Conservation (phyloP, 2,888 invertebrate genomes). For the Buathra laborator region DNA sequence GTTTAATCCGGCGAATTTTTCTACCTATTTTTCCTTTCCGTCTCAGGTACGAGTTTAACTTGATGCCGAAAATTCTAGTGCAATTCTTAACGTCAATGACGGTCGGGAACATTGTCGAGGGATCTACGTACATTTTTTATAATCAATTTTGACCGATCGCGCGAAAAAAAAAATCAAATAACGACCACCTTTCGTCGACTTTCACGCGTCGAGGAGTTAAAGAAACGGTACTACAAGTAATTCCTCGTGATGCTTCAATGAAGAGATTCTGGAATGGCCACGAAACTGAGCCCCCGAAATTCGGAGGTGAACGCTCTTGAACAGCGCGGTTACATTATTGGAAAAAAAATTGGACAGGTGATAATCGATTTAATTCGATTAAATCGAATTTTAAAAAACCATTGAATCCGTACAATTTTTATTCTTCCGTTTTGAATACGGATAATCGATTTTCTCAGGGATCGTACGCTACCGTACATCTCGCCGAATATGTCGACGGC, state of each 20-base stretch:
- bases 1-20: background rate
- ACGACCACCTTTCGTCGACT: background rate
- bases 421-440: conserved; percentile 7
- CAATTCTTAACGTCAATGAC: conserved; percentile 73
- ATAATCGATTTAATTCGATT: conserved; percentile 10
- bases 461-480: conserved; percentile 95
- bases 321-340: conserved; percentile 93
- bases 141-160: conserved; percentile 53
- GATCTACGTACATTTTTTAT: conserved; percentile 55
- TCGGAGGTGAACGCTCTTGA: conserved; percentile 95
- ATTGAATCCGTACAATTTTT: background rate
- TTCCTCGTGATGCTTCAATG: conserved; percentile 74
- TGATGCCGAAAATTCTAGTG: conserved; percentile 80
- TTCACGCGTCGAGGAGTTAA: background rate
- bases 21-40: conserved; percentile 53
- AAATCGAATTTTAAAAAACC: background rate
- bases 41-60: conserved; percentile 77
- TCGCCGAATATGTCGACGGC: conserved; percentile 93
- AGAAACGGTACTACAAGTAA: conserved; percentile 19
- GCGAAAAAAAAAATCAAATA: conserved; percentile 36
- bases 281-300: conserved; percentile 91
- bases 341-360: conserved; percentile 93
- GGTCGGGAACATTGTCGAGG: conserved; percentile 66
- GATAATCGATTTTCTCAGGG: conserved; percentile 86
- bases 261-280: conserved; percentile 87